These are phyloP conservation scores for Drosophila hydei DNA, from an alignment of 1,140 invertebrate genomes.

Conservation along the genomic window DNA sequence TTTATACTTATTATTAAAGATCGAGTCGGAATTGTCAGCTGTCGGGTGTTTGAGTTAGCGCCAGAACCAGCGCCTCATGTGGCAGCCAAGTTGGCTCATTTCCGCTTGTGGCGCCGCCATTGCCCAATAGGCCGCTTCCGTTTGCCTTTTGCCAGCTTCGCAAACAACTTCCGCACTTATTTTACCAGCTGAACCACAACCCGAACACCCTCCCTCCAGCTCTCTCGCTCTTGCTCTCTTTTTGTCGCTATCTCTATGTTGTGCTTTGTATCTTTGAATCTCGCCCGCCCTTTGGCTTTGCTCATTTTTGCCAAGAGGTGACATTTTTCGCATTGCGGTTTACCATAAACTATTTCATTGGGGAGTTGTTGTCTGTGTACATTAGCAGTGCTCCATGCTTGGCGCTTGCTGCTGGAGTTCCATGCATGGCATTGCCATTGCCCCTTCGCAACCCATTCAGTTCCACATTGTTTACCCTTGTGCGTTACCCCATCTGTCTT, in stretches of 20 bases:
- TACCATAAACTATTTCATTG: conserved; percentile 83
- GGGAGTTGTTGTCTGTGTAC: conserved; percentile 63
- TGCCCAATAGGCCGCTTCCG: conserved; percentile 58
- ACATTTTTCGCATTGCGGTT: conserved; percentile 83
- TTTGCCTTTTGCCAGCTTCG: conserved; percentile 68
- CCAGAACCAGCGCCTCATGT: conserved; percentile 56
- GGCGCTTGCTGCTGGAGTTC: not conserved
- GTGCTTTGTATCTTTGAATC: conserved; percentile 25
- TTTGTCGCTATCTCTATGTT: conserved; percentile 15
- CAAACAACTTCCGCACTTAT: conserved; percentile 79
- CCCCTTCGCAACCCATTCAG: conserved; percentile 23
- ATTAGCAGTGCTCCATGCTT: conserved; percentile 41
- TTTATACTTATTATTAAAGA: conserved; percentile 39
- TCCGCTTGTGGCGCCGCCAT: conserved; percentile 73
- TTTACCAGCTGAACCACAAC: conserved; percentile 48
- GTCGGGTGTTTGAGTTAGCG: conserved; percentile 43
- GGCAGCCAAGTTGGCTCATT: conserved; percentile 78
- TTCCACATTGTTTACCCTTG: conserved; percentile 69
- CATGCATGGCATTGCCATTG: conserved; percentile 10
- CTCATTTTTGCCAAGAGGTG: conserved; percentile 80
- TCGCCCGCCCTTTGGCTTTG: conserved; percentile 44
- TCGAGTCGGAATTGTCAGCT: conserved; percentile 27
- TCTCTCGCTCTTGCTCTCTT: not conserved
- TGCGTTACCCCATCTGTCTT: conserved; percentile 63
- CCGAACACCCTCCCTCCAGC: not conserved